These are phyloP conservation scores for Sesamia inferens DNA, from an alignment of 2,888 invertebrate species.

Conservation along the genomic window DNA sequence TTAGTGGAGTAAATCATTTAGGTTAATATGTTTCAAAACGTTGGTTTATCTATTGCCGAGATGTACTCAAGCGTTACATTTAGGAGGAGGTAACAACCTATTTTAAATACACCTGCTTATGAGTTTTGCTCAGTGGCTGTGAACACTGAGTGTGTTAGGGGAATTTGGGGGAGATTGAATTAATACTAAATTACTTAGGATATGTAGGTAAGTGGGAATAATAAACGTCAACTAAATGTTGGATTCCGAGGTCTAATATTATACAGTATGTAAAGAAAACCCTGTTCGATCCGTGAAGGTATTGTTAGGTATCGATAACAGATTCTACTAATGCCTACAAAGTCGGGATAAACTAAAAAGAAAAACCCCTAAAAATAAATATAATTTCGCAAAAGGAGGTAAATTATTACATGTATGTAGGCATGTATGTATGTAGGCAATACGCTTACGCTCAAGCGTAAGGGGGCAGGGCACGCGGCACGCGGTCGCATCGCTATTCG, in stretches of 20 bases:
- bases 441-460: too few relatives aligned
- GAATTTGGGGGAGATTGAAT: not conserved
- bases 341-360: too few relatives aligned
- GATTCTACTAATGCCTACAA: too few relatives aligned
- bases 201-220: not conserved
- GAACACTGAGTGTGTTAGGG: slow-evolving; percentile 1
- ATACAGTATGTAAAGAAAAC: too few relatives aligned
- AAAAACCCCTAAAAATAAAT: too few relatives aligned
- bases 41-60: slow-evolving; percentile 44
- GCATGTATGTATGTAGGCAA: too few relatives aligned
- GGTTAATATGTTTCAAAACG: slow-evolving; percentile 75
- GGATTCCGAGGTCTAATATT: not conserved
- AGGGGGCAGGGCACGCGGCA: too few relatives aligned
- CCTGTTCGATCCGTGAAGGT: too few relatives aligned
- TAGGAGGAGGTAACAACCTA: slow-evolving; percentile 17
- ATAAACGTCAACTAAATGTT: not conserved
- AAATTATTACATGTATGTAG: too few relatives aligned
- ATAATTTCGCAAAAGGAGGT: too few relatives aligned
- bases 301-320: too few relatives aligned
- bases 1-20: slow-evolving; percentile 77
- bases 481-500: too few relatives aligned
- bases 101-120: slow-evolving; percentile 20
- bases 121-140: slow-evolving; percentile 15
- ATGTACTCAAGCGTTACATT: slow-evolving; percentile 45
- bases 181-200: slow-evolving; percentile 7